Base-by-base conservation (phyloP, 2,888 invertebrate species). In the Scaptomyza tumidula region DNA sequence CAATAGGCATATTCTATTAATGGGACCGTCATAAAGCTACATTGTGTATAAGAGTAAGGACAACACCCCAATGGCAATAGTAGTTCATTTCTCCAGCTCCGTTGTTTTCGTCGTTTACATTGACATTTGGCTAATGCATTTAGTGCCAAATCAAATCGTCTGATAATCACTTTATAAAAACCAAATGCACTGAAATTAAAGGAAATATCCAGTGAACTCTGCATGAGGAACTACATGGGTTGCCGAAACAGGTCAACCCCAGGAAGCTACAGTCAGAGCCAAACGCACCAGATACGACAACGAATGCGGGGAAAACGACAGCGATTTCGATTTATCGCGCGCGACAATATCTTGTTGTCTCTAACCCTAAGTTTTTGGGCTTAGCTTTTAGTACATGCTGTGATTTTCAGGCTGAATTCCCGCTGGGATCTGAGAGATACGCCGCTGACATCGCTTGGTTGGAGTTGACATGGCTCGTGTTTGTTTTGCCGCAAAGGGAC, bases 141-240 rank as follows among this genome's bases (percentile, higher is more conserved):
- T 88, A 89, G 89, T 89, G 90, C 88, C 90, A 92, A 92, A 92
- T 91, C 91, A 91, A 92, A 92, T 92, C 90, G 91, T 86, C 89
- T 81, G 91, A 91, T 92, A 92, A 92, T 92, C 91, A 91, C 83
- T 91, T 92, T 91, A 92, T 88, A 92, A 91, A 91, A 91, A 91
- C 90, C 90, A 91, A 91, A 88, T 90, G 88, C 75, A 82, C 78
- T 72, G 80, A 85, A 90, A 89, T 90, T 89, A 87, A 89, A 89
- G 89, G 86, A 80, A 86, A 86, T 87, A 84, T 71, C 82, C 73
- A 69, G 52, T 70, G 75, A 65, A 67, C 78, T 58, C 77, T 71
- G 81, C 81, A 81, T 82, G 87, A 73, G 86, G 19, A 24, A 7
- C 6, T 29, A 33, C 10, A 37, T 63, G 58, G 55, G 63, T 59